Evolutionary conservation across 2,797 vertebrate genomes (phyloP), one percentile per base, ranked within the genome.

Genomic region (Clamator glandarius): DNA sequence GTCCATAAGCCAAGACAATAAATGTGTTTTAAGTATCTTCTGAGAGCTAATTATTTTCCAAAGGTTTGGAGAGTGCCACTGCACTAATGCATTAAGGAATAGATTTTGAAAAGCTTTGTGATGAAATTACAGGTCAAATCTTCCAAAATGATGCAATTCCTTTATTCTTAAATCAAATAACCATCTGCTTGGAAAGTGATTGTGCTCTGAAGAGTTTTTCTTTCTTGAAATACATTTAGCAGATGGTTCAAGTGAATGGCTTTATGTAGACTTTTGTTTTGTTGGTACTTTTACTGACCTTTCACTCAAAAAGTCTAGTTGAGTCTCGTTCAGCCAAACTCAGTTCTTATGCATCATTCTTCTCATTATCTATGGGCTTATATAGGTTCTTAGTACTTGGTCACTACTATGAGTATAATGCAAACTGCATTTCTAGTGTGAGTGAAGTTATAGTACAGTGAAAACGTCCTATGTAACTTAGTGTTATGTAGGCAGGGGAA

Each of bases 81-180:
- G 84, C 73, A 66, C 31, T 73, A 59, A 7, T 89, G 58, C 52
- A 69, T 89, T 88, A 64, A 92, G 80, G n/a, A 90, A 67, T 33
- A 61, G 25, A 33, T 85, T 87, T 86, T 86, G 93, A 92, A 92
- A 94, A 91, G 76, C 3, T 3, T 61, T 79, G 69, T 83, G 76
- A 91, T 92, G 91, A 92, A 95, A 78, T 89, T 89, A 66, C 69
- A 76, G 90, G 89, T 91, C 87, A 90, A 24, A 35, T 84, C 57
- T 91, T 93, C 23, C 76, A 66, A 79, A 63, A 81, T 81, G 82
- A 84, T 91, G 63, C 48, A 88, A 35, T 84, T 94, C 55, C 33
- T 88, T 88, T 93, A n/a, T 95, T 90, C 73, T 86, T 91, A 88
- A 93, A 93, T 92, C 72, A 70, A 93, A 85, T 93, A 93, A 88